These are phyloP conservation scores for Brachionus angularis DNA, from an alignment of 1,140 invertebrate genomes.

Conservation along the genomic window DNA sequence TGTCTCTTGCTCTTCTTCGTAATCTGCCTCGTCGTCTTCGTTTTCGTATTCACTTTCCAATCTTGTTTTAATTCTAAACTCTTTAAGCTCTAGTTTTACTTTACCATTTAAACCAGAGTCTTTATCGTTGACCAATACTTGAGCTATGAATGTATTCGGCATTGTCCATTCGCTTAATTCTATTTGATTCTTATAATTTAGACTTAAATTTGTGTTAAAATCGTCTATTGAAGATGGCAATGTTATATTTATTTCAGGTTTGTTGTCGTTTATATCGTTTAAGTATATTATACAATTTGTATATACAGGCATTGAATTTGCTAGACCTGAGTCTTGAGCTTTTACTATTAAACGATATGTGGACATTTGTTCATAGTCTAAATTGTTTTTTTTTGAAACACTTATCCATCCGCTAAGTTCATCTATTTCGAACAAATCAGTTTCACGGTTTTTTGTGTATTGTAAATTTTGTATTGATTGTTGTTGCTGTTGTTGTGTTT, in stretches of 20 bases:
- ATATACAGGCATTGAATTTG: constrained; percentile 43
- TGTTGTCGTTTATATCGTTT: constrained; percentile 36
- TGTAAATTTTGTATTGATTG: background rate
- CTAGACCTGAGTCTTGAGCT: constrained; percentile 27
- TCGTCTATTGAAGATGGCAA: constrained; percentile 13
- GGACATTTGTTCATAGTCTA: constrained; percentile 1
- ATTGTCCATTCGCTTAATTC: constrained; percentile 40
- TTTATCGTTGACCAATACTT: constrained; percentile 14
- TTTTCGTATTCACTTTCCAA: background rate
- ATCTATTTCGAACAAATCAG: constrained; percentile 27
- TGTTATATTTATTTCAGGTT: constrained; percentile 15
- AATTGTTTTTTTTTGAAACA: background rate
- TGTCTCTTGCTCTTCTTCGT: background rate
- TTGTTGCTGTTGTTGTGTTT: background rate
- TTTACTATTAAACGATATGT: constrained; percentile 23
- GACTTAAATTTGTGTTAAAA: constrained; percentile 6
- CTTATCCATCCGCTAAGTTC: constrained; percentile 21
- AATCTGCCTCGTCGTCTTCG: background rate
- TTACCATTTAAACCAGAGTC: constrained; percentile 27
- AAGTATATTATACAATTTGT: constrained; percentile 36
- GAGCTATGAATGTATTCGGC: constrained; percentile 40
- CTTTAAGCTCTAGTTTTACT: constrained; percentile 27
- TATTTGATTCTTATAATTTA: constrained; percentile 26
- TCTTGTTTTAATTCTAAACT: constrained; percentile 1
- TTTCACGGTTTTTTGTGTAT: background rate